Percentiles rank a stretch among this genome's conserved stretches.
phyloP scores from a whole-genome alignment of 2,113 vertebrate species.

The Equus quagga region DNA sequence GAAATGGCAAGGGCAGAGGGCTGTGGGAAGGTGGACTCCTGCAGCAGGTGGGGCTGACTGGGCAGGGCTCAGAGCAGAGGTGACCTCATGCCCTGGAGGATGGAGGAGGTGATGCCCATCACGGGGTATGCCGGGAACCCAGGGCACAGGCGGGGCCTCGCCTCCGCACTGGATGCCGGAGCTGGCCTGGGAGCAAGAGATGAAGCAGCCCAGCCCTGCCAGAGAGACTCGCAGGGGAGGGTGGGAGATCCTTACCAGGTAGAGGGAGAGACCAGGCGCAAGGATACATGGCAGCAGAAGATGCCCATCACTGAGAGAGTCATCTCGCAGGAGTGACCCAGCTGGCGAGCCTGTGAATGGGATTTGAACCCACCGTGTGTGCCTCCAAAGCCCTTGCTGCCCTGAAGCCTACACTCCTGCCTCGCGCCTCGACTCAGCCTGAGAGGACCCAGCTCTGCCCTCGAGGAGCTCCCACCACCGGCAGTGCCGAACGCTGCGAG shows the following conservation, averaged over 20 bases:
- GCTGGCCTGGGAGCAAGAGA: not conserved
- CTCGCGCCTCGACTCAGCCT: too few species aligned
- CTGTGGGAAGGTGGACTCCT: not conserved
- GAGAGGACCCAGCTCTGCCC: not conserved
- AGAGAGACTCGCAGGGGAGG: not conserved
- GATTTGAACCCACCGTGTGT: not conserved
- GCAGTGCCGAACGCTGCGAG: not conserved
- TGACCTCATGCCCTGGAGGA: not conserved
- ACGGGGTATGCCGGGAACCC: not conserved
- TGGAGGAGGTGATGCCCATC: not conserved
- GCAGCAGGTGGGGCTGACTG: fast-evolving
- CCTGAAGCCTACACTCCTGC: not conserved
- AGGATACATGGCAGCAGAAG: not conserved
- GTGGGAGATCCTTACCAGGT: not conserved
- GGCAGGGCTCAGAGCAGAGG: not conserved
- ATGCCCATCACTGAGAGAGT: too few species aligned
- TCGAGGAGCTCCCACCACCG: not conserved
- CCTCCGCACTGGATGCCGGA: fast-evolving
- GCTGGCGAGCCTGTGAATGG: not conserved
- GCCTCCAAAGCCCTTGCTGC: not conserved
- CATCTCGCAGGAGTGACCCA: not conserved
- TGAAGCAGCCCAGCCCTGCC: not conserved
- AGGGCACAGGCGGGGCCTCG: fast-evolving
- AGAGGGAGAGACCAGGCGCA: not conserved
- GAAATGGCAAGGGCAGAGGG: not conserved